Base-by-base conservation (phyloP, 2,797 vertebrate genomes). In the Lindbergichthys nudifrons region DNA sequence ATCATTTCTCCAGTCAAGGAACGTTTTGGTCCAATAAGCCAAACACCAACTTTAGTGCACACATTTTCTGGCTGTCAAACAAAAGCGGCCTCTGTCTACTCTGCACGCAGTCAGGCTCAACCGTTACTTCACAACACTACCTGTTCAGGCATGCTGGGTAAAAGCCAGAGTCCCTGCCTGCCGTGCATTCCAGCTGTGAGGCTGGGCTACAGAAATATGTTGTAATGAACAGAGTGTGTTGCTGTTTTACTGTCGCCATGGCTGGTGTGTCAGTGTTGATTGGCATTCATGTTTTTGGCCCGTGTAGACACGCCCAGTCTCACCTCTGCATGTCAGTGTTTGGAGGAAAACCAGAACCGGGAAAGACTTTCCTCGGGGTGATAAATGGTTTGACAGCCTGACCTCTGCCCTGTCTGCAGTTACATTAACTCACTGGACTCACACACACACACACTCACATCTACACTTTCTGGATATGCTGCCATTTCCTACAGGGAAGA, bases 131-230 rank as follows among this genome's bases (percentile, higher is more conserved):
- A 59, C 8, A 59, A 48, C 73, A 12, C 41, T 54, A 65, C 87
- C 46, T 85, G 90, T 85, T 59, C 0, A 50, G 84, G 42, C 92
- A 86, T 41, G 92, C 85, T 87, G 58, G 59, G 65, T 70, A 32
- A 62, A 63, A 11, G 13, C 41, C 50, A 23, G n/a, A 73, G 67
- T 75, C 68, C 23, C 77, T 63, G 75, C 30, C 75, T 63, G 75
- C 61, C 5, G 1, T 36, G 39, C 87, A 91, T 93, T 92, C 89
- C 86, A 86, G 71, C 64, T 63, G 69, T 30, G 75, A 83, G 69
- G 65, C 60, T 56, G 56, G 26, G 65, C 79, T 80, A 23, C 56
- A 42, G 45, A 65, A 59, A 18, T 30, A 57, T 52, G 75, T 56
- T 70, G 63, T 26, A 46, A 76, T 59, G 48, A 67, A 51, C 70